These are phyloP conservation scores for Andrena flavipes DNA, from an alignment of 2,888 invertebrate species.

Conservation along the genomic window DNA sequence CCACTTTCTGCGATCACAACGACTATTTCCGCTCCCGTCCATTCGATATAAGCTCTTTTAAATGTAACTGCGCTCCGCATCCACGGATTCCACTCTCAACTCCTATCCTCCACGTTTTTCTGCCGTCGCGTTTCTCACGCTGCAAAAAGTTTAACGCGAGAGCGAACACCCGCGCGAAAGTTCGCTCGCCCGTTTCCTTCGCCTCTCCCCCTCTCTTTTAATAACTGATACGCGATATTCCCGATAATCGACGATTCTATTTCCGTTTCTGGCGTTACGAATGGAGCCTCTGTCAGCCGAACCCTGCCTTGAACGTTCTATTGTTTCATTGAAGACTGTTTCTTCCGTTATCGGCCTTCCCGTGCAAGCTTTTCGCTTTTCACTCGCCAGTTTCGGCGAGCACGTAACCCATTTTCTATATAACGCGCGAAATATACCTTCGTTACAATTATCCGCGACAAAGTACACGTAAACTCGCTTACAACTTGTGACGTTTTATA, in stretches of 20 bases:
- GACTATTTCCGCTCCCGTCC: too few relatives aligned
- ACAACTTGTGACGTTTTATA: too few relatives aligned
- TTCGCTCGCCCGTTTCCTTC: background rate
- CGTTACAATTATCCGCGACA: too few relatives aligned
- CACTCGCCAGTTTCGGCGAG: background rate
- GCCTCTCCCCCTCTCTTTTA: background rate
- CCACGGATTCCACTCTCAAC: too few relatives aligned
- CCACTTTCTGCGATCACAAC: too few relatives aligned
- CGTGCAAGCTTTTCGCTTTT: background rate
- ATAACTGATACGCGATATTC: background rate
- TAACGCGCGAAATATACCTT: slow-evolving; percentile 9
- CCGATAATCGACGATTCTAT: slow-evolving; percentile 6
- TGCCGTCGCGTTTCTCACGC: too few relatives aligned
- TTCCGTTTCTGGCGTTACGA: slow-evolving; percentile 11
- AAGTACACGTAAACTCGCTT: too few relatives aligned
- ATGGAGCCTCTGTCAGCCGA: slow-evolving; percentile 24
- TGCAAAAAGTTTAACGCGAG: too few relatives aligned
- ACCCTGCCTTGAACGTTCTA: slow-evolving; percentile 16
- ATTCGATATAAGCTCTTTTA: too few relatives aligned
- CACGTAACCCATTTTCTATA: background rate
- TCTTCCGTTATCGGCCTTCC: slow-evolving; percentile 20
- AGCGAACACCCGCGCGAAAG: too few relatives aligned
- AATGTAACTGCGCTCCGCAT: too few relatives aligned
- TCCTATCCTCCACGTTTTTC: too few relatives aligned
- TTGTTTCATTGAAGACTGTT: slow-evolving; percentile 21